These are phyloP conservation scores for Helarctos malayanus DNA, from an alignment of 2,797 vertebrate genomes.

Conservation along the genomic window DNA sequence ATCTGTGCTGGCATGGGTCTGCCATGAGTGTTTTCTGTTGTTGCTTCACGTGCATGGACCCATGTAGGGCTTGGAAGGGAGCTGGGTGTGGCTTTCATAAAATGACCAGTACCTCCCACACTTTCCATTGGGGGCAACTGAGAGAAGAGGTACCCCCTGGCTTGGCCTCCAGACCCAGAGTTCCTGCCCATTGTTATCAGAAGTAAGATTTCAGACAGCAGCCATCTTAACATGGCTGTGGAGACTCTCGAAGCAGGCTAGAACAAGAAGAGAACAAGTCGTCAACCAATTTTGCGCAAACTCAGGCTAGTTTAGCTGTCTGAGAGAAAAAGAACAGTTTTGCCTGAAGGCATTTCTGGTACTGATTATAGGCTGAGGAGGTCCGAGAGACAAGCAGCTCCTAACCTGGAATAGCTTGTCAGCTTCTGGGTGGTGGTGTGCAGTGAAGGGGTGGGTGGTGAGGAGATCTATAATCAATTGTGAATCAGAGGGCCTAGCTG, in stretches of 20 bases:
- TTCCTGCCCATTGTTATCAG: neutral
- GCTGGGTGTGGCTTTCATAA: neutral
- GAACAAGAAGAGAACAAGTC: neutral
- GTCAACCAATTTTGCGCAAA: neutral
- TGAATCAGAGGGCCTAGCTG: neutral
- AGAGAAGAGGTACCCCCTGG: neutral
- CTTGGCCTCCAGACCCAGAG: neutral
- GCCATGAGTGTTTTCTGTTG: neutral
- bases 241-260: neutral
- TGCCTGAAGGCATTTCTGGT: neutral
- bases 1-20: neutral
- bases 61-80: neutral
- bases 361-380: neutral
- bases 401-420: neutral
- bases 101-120: neutral
- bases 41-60: neutral
- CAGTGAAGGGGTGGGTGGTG: neutral
- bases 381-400: neutral
- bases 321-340: neutral
- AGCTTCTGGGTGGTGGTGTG: neutral
- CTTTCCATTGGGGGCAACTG: neutral
- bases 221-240: neutral
- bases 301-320: neutral
- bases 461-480: neutral
- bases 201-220: conserved; percentile 32